Evolutionary conservation across 1,140 invertebrate species (phyloP).

Genomic region (Triops cancriformis): DNA sequence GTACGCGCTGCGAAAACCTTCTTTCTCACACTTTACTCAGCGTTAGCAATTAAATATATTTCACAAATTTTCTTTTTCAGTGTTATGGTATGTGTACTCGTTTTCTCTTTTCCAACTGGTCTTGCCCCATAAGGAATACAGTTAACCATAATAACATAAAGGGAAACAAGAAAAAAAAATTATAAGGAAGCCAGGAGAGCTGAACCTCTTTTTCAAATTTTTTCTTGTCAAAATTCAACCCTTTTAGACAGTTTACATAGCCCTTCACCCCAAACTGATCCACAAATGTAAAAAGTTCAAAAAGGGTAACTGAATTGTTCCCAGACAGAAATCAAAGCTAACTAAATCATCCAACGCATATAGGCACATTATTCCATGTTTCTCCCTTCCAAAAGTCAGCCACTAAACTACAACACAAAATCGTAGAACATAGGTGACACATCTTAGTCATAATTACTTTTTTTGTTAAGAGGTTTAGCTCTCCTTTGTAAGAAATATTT

Average conservation of each 20-base stretch:
- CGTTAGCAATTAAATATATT: too few species aligned
- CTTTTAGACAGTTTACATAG: too few species aligned
- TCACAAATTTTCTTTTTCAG: too few species aligned
- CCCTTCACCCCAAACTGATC: too few species aligned
- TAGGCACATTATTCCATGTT: not conserved
- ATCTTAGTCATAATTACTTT: not conserved
- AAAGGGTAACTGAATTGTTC: too few species aligned
- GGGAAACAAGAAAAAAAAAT: too few species aligned
- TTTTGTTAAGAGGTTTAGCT: not conserved
- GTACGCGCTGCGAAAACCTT: too few species aligned
- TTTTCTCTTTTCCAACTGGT: not conserved
- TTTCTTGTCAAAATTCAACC: not conserved
- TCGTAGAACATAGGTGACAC: not conserved
- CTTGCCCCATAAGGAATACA: not conserved
- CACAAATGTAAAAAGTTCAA: too few species aligned
- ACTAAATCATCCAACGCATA: not conserved
- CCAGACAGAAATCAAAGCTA: not conserved
- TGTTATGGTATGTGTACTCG: constrained; percentile 2
- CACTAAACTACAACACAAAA: not conserved
- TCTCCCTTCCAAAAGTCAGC: not conserved
- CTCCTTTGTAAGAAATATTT: not conserved
- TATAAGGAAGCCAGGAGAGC: not conserved
- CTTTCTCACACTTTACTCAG: too few species aligned
- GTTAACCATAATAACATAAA: not conserved
- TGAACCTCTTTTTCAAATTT: not conserved